Evolutionary conservation across 2,113 vertebrate species (phyloP).

Genomic region (Fregetta grallaria): DNA sequence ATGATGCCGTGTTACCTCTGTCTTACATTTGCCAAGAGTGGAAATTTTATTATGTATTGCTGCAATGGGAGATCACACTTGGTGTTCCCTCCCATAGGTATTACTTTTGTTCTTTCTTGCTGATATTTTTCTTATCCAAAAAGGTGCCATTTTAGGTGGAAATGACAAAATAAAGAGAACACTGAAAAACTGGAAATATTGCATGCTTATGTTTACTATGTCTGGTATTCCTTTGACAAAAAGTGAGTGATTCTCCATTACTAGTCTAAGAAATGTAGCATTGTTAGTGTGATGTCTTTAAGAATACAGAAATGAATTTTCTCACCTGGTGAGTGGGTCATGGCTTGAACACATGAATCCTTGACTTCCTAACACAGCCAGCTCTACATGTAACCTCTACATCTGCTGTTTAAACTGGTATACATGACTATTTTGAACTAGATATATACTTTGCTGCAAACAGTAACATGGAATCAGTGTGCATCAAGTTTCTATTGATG

Average conservation of each 20-base stretch:
- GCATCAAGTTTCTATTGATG: conserved; percentile 65
- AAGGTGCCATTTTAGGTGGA: background rate
- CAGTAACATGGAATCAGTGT: conserved; percentile 63
- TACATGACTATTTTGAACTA: conserved; percentile 10
- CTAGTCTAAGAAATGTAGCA: background rate
- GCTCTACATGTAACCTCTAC: background rate
- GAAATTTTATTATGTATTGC: background rate
- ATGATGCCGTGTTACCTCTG: background rate
- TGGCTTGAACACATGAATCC: conserved; percentile 5
- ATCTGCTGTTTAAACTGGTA: conserved; percentile 34
- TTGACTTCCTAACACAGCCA: conserved; percentile 42
- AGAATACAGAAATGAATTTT: background rate
- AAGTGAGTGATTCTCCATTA: background rate
- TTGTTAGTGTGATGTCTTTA: background rate
- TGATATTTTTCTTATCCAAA: background rate
- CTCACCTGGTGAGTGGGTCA: background rate
- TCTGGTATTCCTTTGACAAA: background rate
- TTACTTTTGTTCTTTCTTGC: background rate
- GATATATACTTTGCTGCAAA: conserved; percentile 56
- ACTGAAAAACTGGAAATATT: background rate
- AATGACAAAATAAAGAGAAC: background rate
- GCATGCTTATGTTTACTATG: background rate
- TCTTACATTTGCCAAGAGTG: background rate
- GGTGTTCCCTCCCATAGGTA: background rate
- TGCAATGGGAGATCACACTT: background rate